phyloP scores from a whole-genome alignment of 2,113 vertebrate species.

The Leucopsar rothschildi region DNA sequence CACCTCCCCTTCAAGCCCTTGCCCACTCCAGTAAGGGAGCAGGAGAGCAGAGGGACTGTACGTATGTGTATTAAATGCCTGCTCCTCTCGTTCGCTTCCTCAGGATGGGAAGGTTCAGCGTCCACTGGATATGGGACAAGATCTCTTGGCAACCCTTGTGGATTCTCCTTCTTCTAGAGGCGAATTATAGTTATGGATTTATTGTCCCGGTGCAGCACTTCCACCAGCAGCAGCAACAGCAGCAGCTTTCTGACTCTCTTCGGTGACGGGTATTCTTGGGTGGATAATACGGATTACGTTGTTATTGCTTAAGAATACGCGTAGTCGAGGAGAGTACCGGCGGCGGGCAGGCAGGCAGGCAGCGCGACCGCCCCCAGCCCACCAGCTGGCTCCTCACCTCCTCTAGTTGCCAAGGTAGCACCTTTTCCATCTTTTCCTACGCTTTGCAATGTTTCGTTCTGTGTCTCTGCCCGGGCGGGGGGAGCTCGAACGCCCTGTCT shows the following conservation, averaged over 20 bases:
- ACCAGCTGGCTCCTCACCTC: slow-evolving; percentile 70
- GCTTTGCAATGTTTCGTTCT: slow-evolving; percentile 47
- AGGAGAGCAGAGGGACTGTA: not conserved
- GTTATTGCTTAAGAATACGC: slow-evolving; percentile 99
- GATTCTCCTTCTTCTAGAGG: slow-evolving; percentile 74
- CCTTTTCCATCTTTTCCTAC: slow-evolving; percentile 68
- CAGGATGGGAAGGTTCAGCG: slow-evolving; percentile 66
- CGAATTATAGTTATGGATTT: slow-evolving; percentile 83
- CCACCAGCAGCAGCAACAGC: slow-evolving; percentile 43
- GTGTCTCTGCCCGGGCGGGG: slow-evolving; percentile 40
- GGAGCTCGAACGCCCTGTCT: not conserved
- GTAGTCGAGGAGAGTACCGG: slow-evolving; percentile 99
- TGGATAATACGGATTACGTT: slow-evolving; percentile 99
- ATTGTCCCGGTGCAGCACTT: slow-evolving; percentile 74
- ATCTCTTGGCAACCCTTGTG: slow-evolving; percentile 65
- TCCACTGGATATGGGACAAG: slow-evolving; percentile 74
- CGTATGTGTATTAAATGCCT: slow-evolving; percentile 47
- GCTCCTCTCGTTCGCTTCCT: slow-evolving; percentile 72
- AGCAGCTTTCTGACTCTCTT: slow-evolving; percentile 92
- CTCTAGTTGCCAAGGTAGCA: slow-evolving; percentile 81
- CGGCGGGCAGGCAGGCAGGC: slow-evolving; percentile 83
- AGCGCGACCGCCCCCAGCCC: slow-evolving; percentile 70
- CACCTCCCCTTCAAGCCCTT: not conserved
- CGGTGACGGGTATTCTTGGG: slow-evolving; percentile 99
- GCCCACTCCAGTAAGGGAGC: slow-evolving; percentile 11